Percentiles rank a stretch among this genome's conserved stretches.
Evolutionary conservation across 2,888 invertebrate species (phyloP).

Genomic region (Aphidoletes aphidimyza): DNA sequence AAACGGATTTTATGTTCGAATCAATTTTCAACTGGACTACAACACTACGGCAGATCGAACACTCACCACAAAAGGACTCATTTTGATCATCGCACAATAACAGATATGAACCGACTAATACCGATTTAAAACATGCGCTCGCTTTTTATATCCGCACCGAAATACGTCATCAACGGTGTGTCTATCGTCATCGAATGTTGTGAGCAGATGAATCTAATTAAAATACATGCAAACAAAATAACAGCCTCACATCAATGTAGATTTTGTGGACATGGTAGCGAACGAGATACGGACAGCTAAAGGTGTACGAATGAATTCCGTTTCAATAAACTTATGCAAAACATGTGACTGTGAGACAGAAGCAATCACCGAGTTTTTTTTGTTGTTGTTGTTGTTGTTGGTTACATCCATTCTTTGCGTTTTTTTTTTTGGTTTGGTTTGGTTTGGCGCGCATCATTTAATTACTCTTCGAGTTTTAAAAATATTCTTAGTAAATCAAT

Average conservation of each 20-base stretch:
- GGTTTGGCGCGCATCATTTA: background rate
- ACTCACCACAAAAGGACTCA: conserved; percentile 39
- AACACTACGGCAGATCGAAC: background rate
- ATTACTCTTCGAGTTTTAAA: background rate
- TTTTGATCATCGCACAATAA: conserved; percentile 44
- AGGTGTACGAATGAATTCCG: background rate
- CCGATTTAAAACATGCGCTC: conserved; percentile 35
- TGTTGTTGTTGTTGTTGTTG: background rate
- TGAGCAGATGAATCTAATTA: background rate
- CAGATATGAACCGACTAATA: conserved; percentile 1
- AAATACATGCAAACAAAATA: background rate
- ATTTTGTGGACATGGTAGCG: too few relatives aligned
- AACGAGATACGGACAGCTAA: background rate
- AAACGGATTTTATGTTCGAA: background rate
- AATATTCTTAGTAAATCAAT: conserved; percentile 7
- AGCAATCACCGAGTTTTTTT: background rate
- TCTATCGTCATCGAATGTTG: conserved; percentile 5
- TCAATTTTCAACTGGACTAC: too few relatives aligned
- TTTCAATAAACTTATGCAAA: conserved; percentile 1
- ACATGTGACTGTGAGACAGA: conserved; percentile 31
- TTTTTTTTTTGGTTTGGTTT: too few relatives aligned
- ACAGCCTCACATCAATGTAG: too few relatives aligned
- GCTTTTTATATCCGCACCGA: conserved; percentile 53
- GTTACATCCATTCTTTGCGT: background rate
- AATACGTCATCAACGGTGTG: conserved; percentile 17